Evolutionary conservation across 1,140 invertebrate genomes (phyloP), one percentile per base, ranked within the genome.

Genomic region (Cardiocondyla obscurior): DNA sequence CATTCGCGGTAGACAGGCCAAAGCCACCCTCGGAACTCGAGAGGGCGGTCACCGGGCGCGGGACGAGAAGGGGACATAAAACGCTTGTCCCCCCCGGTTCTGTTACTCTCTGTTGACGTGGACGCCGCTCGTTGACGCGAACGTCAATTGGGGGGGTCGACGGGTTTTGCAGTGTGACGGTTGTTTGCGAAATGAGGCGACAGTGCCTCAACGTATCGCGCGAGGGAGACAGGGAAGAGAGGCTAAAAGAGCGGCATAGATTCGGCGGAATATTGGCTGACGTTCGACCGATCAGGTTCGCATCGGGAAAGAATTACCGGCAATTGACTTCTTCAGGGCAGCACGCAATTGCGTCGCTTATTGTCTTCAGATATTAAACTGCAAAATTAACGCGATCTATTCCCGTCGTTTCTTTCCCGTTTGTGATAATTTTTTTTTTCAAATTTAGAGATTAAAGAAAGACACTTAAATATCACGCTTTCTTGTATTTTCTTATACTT

Each of bases 31-130:
- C 74, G 44, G 74, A 67, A 65, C 60, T 77, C 62, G 74, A 79
- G 62, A 79, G 62, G 33, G 62, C 19, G 39, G 72, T 28, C 57
- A 74, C 42, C 22, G 57, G 33, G 60, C n/a, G 10, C 30, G 25
- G 22, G n/a, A 22, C n/a, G 16, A 25, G 25, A 19, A 62, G 16
- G 55, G 60, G 60, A n/a, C 42, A 62, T 28, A 69, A 76, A 79
- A 79, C 74, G 74, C 74, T 79, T 79, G 74, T 79, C 62, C 62
- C 62, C 62, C 72, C 74, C 46, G 22, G 46, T 79, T 79, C 74
- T 79, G 74, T 79, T 79, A 79, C 74, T 79, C 73, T 76, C 62
- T 79, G 74, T 79, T 79, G 74, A 79, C 62, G 74, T 67, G 62
- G 74, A 79, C 62, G 62, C 36, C 46, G 74, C 62, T 79, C 74